Evolutionary conservation across 2,113 vertebrate species (phyloP).

Genomic region (Pseudolaguvia tuberculata): DNA sequence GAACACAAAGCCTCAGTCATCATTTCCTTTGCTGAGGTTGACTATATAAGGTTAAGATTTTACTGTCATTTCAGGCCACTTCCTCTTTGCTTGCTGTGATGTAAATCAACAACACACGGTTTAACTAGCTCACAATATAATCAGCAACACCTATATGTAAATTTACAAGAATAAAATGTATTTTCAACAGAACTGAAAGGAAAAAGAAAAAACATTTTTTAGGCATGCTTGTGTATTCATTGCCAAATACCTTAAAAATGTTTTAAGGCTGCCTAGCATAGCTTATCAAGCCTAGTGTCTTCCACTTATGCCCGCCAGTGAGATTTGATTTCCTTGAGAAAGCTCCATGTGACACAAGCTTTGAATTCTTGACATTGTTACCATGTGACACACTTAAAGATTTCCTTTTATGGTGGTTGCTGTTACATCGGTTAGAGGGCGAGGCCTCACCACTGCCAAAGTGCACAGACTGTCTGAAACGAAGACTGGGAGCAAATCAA

Average conservation of each 20-base stretch:
- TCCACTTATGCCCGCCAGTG: constrained; percentile 48
- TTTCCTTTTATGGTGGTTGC: constrained; percentile 75
- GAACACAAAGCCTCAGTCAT: constrained; percentile 37
- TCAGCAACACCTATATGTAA: neutral
- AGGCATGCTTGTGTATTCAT: neutral
- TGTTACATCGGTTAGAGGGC: constrained; percentile 60
- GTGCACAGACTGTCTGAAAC: constrained; percentile 49
- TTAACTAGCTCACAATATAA: neutral
- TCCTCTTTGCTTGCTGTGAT: constrained; percentile 42
- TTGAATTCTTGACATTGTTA: constrained; percentile 74
- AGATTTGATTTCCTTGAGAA: constrained; percentile 71
- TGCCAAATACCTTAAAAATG: constrained; percentile 51
- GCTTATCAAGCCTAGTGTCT: constrained; percentile 39
- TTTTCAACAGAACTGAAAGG: neutral
- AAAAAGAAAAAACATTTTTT: neutral
- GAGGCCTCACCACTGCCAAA: constrained; percentile 53
- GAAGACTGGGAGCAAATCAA: constrained; percentile 44
- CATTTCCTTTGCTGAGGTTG: constrained; percentile 40
- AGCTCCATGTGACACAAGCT: constrained; percentile 67
- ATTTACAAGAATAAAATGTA: neutral
- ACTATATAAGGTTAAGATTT: constrained; percentile 52
- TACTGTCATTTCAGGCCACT: constrained; percentile 47
- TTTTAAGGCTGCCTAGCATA: constrained; percentile 49
- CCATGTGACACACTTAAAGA: constrained; percentile 79
- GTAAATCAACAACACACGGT: neutral